Conservation (phyloP, 1,140 invertebrate genomes). For the Saccostrea glomerata region DNA sequence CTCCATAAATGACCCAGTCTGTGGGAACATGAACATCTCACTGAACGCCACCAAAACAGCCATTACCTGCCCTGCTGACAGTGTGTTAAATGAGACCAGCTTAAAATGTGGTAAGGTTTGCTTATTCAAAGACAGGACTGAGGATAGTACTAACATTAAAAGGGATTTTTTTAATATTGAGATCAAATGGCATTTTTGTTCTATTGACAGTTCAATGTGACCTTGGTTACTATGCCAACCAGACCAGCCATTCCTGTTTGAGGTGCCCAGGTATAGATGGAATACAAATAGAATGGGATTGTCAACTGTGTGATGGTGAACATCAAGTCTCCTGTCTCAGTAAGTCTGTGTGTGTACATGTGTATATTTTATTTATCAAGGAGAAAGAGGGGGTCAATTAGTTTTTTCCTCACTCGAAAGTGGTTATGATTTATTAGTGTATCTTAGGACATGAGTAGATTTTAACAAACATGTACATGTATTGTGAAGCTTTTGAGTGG, state of each 20-base stretch:
- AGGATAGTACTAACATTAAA: no score
- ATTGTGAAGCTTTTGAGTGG: no score
- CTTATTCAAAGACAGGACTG: no score
- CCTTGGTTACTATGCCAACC: constrained; percentile 37
- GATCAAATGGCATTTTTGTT: neutral
- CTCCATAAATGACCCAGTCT: neutral
- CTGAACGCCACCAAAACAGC: neutral
- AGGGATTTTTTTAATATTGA: no score
- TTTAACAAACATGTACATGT: no score
- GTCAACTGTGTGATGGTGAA: constrained; percentile 18
- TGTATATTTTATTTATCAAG: no score
- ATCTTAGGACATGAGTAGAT: no score
- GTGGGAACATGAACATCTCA: constrained; percentile 8
- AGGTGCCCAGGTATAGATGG: constrained; percentile 28
- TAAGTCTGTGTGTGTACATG: neutral
- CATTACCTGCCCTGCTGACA: neutral
- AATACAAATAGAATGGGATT: neutral
- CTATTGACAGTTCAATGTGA: constrained; percentile 44
- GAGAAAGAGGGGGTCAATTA: no score
- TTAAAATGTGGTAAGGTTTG: constrained; percentile 1
- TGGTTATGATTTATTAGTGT: no score
- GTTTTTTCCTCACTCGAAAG: no score
- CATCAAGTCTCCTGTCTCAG: constrained; percentile 28
- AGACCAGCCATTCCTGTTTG: constrained; percentile 28
- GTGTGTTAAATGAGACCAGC: neutral